phyloP scores from a whole-genome alignment of 2,888 invertebrate species.

The Lycia hirtaria region DNA sequence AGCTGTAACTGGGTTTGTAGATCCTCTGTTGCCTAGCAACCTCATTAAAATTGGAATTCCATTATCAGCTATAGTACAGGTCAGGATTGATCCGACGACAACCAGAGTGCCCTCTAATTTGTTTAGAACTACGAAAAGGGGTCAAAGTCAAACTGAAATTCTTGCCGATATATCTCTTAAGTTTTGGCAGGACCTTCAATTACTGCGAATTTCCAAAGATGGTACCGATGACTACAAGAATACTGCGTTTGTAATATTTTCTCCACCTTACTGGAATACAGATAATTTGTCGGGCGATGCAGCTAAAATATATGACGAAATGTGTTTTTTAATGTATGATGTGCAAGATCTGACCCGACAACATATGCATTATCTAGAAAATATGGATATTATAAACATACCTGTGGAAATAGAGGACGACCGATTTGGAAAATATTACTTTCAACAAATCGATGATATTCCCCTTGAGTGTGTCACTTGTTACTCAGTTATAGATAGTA shows the following conservation, averaged over 20 bases:
- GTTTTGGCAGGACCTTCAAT: slow-evolving; percentile 74
- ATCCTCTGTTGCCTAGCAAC: slow-evolving; percentile 60
- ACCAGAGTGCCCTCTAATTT: slow-evolving; percentile 61
- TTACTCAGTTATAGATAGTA: slow-evolving; percentile 68
- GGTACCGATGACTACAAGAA: slow-evolving; percentile 63
- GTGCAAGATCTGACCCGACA: slow-evolving; percentile 81
- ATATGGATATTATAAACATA: slow-evolving; percentile 71
- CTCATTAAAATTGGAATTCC: slow-evolving; percentile 73
- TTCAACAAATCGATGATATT: slow-evolving; percentile 53
- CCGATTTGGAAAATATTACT: slow-evolving; percentile 49
- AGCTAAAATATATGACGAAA: slow-evolving; percentile 79
- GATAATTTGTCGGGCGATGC: slow-evolving; percentile 62
- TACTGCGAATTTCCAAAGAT: slow-evolving; percentile 60
- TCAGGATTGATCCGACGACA: slow-evolving; percentile 63
- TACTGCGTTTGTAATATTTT: slow-evolving; percentile 75
- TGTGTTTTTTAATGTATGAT: slow-evolving; percentile 82
- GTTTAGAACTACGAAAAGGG: slow-evolving; percentile 64
- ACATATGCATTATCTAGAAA: slow-evolving; percentile 75
- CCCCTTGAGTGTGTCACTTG: slow-evolving; percentile 70
- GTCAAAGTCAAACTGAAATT: slow-evolving; percentile 71
- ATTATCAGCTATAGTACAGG: slow-evolving; percentile 70
- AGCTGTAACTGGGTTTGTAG: slow-evolving; percentile 80
- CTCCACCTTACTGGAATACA: slow-evolving; percentile 69
- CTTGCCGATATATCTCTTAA: slow-evolving; percentile 59
- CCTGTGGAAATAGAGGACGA: slow-evolving; percentile 51